Base-by-base conservation (phyloP, 30 jellyfish, hydroid and myxozoan species). In the Cassiopea xamachana region DNA sequence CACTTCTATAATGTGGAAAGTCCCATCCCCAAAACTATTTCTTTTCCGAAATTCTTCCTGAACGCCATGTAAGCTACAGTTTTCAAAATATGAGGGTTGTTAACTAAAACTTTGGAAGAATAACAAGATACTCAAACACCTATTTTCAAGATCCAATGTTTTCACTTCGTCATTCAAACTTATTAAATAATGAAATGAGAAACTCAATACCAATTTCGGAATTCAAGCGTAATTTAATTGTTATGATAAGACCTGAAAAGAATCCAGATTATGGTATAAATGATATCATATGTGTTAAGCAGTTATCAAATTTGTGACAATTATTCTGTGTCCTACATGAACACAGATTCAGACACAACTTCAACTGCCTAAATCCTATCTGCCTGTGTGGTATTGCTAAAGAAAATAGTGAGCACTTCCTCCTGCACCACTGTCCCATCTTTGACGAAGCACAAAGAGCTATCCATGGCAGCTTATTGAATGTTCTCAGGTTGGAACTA, bases 381-480 rank as follows among this genome's bases (percentile, higher is more conserved):
- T 81, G 90, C 82, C 69, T 79, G 16, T 79, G 87, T 79, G 75
- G 76, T 48, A 79, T 7, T 45, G 87, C 17, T 44, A 44, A 48
- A 5, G 87, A 51, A 51, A 77, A 79, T n/a, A 79, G 44, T 16
- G 77, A 62, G 18, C 77, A 79, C 43, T n/a, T 79, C 84, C 17
- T 75, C 84, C 84, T 75, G 84, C 84, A 75, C 84, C 46, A 39
- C 84, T 27, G 44, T 73, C 81, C 19, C 60, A 43, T 75, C 46
- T 75, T 83, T 69, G 85, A 74, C 17, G 88, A 86, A 60, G 88
- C 81, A 27, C 83, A 10, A 75, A 74, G 81, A 86, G 81, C 55
- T 74, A 82, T 86, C 93, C 83, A 59, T 75, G 89, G 73, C 93
- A 86, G 93, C 88, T 17, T 86, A 14, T 55, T 69, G 73, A 87